Evolutionary conservation across 2,888 invertebrate species (phyloP).

Genomic region (Pseudococcus jackbeardsleyi): DNA sequence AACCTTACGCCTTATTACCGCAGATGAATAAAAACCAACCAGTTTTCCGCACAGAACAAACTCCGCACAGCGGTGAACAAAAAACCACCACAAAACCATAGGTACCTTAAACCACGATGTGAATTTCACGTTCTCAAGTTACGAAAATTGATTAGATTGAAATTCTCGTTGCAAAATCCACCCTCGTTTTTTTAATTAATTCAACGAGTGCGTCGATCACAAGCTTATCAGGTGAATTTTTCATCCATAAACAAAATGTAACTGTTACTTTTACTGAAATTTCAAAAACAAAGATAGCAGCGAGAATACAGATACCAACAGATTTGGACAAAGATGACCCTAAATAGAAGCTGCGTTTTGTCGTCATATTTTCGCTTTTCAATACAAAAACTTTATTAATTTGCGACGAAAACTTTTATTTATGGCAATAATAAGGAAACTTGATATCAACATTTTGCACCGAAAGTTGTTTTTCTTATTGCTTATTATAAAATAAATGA

Average conservation of each 20-base stretch:
- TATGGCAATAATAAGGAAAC: not conserved
- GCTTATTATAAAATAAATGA: constrained; percentile 40
- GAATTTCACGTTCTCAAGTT: constrained; percentile 6
- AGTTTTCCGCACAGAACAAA: constrained; percentile 21
- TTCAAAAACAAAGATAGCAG: too few species aligned
- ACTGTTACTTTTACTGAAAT: too few species aligned
- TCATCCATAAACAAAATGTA: too few species aligned
- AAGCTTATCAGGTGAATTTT: too few species aligned
- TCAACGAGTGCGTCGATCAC: not conserved
- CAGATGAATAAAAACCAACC: constrained; percentile 10
- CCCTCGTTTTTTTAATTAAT: not conserved
- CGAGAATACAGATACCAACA: too few species aligned
- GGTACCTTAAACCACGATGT: constrained; percentile 7
- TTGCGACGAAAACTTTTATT: constrained; percentile 7
- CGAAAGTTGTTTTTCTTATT: constrained; percentile 30
- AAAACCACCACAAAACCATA: constrained; percentile 14
- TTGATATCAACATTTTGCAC: constrained; percentile 40
- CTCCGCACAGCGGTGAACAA: not conserved
- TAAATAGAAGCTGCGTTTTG: not conserved
- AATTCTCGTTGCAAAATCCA: not conserved
- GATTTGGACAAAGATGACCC: not conserved
- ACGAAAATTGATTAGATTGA: not conserved
- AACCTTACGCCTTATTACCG: constrained; percentile 37
- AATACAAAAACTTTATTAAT: not conserved
- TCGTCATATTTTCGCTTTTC: constrained; percentile 28